phyloP scores from a whole-genome alignment of 2,888 invertebrate species.

The Priapulus caudatus region DNA sequence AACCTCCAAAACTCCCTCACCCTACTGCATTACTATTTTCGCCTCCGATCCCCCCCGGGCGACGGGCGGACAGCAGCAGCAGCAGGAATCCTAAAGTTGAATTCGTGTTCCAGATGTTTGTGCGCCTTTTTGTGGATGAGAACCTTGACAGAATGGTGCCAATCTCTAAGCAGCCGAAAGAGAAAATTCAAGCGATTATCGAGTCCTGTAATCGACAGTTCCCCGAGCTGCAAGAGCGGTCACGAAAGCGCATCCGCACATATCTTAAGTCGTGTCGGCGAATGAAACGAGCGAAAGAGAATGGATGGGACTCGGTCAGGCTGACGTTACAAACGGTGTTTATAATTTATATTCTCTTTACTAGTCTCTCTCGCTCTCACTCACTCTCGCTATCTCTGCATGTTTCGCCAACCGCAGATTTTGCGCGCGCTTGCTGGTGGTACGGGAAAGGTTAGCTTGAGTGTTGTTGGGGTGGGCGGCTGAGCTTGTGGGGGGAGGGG shows the following conservation, averaged over 20 bases:
- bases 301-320: conserved; percentile 76
- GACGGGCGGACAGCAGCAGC: too few relatives aligned
- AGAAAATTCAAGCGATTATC: conserved; percentile 92
- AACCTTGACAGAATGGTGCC: conserved; percentile 91
- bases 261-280: conserved; percentile 89
- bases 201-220: conserved; percentile 93
- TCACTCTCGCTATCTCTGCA: too few relatives aligned
- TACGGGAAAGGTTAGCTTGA: too few relatives aligned
- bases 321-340: conserved; percentile 4
- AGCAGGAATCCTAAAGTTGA: too few relatives aligned
- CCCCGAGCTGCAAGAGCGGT: conserved; percentile 87
- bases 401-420: too few relatives aligned
- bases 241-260: conserved; percentile 83
- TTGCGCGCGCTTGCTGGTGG: too few relatives aligned
- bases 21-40: too few relatives aligned
- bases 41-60: too few relatives aligned
- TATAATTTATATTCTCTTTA: too few relatives aligned
- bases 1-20: too few relatives aligned
- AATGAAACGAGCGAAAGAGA: conserved; percentile 79
- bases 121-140: conserved; percentile 88
- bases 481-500: too few relatives aligned
- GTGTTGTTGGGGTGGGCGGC: too few relatives aligned
- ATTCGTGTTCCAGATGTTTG: conserved; percentile 74
- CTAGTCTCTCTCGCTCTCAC: background rate
- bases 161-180: conserved; percentile 92